phyloP scores from a whole-genome alignment of 2,888 invertebrate genomes.

The Formica aserva region DNA sequence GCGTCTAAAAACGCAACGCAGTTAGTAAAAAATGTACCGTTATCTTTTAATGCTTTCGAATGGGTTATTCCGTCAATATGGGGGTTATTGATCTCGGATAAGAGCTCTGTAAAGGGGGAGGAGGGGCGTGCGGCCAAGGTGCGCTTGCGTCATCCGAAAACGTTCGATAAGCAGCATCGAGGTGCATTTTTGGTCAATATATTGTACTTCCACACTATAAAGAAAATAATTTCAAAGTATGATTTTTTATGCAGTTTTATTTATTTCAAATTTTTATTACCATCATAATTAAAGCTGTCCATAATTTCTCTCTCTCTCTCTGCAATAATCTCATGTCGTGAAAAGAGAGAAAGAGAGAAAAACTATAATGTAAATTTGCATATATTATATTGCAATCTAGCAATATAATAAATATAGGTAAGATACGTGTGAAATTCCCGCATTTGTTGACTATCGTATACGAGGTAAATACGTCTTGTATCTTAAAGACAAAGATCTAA shows the following conservation, averaged over 20 bases:
- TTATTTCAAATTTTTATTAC: not conserved
- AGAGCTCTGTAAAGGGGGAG: slow-evolving; percentile 59
- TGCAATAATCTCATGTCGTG: not conserved
- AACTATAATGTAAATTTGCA: not conserved
- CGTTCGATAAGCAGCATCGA: slow-evolving; percentile 68
- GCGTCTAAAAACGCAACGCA: not conserved
- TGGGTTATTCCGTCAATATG: slow-evolving; percentile 60
- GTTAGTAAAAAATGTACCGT: not conserved
- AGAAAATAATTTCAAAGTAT: not conserved
- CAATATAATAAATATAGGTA: not conserved
- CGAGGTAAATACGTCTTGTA: slow-evolving; percentile 52
- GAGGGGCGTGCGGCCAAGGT: slow-evolving; percentile 54
- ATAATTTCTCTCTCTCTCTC: not conserved
- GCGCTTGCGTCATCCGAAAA: slow-evolving; percentile 75
- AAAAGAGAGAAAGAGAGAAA: not conserved
- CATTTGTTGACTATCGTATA: slow-evolving; percentile 28
- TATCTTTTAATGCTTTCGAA: slow-evolving; percentile 29
- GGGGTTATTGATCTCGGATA: slow-evolving; percentile 76
- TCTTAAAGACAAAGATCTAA: slow-evolving; percentile 72
- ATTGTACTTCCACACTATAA: not conserved
- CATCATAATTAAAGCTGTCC: not conserved
- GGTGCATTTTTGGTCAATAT: not conserved
- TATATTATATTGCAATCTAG: not conserved
- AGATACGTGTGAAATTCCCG: slow-evolving; percentile 44
- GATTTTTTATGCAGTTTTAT: not conserved